Base-by-base conservation (phyloP, 2,888 invertebrate genomes). In the Neoscelio sp. region DNA sequence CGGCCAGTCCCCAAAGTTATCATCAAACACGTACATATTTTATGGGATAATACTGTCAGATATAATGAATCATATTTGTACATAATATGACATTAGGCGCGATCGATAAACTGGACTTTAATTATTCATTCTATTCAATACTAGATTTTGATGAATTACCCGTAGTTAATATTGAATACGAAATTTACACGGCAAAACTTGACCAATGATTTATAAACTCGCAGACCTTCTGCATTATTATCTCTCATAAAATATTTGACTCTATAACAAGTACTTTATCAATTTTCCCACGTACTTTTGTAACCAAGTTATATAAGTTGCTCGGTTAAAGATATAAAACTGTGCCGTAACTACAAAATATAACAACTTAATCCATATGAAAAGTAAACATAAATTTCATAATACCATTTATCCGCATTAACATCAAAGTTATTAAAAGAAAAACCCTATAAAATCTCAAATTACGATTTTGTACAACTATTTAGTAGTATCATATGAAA, bases 21-120 rank as follows among this genome's bases (percentile, higher is more conserved):
- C 68, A 65, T 77, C 18, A 58, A 70, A 70, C 48, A 38, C 7
- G 48, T 12, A 50, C 67, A 64, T 70, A 64, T 76, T 64, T 73
- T 42, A 44, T 26, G 35, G 56, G 40, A 56, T 17, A 56, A 38
- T 20, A 62, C 60, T 56, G 64, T 56, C 70, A 58, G 20, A 7
- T 8, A 17, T 7, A 0, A 42, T 56, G 64, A 56, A 68, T 68
- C 68, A 23, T 23, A 23, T 23, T 23, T 46, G 44, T 10, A 18
- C 28, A 40, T 54, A 52, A 68, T 62, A 30, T 20, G 33, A 48
- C 33, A 56, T 64, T 54, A 64, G 26, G 54, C 18, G 13, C 44
- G 48, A 70, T 77, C 64, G 17, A 56, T 68, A 70, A 70, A 70
- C 70, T 65, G 20, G 38, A 50, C 70, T 30, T 56, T 58, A 60